Evolutionary conservation across 2,113 vertebrate species (phyloP).

Genomic region (Panthera leo): DNA sequence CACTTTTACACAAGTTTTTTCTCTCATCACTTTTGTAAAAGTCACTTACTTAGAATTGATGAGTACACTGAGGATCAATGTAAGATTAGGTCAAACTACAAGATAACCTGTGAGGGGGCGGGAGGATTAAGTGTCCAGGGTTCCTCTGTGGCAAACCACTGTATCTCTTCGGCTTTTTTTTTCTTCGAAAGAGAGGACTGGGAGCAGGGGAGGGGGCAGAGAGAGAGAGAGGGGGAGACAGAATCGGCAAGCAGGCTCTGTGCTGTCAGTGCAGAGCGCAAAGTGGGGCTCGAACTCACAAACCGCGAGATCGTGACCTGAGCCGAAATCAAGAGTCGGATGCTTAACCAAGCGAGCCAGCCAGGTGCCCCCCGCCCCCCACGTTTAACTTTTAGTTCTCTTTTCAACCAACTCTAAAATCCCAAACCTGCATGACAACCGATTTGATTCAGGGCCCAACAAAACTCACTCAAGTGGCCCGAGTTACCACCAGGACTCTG

Average conservation of each 20-base stretch:
- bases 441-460: background rate
- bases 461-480: background rate
- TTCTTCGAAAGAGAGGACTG: no score
- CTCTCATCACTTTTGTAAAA: background rate
- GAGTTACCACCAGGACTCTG: rapidly evolving
- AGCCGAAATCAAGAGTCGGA: no score
- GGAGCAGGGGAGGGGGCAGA: no score
- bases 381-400: background rate
- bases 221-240: no score
- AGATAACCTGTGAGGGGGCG: background rate
- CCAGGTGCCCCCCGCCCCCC: no score
- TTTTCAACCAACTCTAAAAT: background rate
- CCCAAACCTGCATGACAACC: background rate
- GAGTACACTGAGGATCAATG: background rate
- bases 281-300: no score
- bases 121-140: background rate
- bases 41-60: background rate
- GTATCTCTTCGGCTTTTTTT: no score
- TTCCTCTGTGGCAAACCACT: background rate
- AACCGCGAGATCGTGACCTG: no score
- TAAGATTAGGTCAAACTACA: background rate
- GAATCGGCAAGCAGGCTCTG: no score
- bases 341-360: no score
- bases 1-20: background rate
- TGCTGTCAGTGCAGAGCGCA: no score